These are phyloP conservation scores for Nothobranchius kuhntae DNA, from an alignment of 2,113 vertebrate genomes.

Conservation along the genomic window DNA sequence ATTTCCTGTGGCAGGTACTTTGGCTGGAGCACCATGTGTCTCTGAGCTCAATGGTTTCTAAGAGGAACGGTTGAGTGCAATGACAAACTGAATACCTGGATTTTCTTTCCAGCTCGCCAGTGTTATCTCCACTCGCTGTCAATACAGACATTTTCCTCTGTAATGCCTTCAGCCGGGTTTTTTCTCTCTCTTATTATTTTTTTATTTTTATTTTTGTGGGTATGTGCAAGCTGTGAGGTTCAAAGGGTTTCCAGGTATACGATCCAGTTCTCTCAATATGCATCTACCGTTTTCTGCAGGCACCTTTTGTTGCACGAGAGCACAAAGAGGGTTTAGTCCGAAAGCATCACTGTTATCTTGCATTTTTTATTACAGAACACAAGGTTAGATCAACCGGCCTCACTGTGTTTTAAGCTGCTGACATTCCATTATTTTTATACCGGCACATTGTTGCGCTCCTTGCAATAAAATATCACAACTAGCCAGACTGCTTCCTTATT, in stretches of 20 bases:
- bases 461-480: conserved; percentile 8
- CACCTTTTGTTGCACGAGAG: conserved; percentile 10
- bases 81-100: conserved; percentile 27
- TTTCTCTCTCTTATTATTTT: conserved; percentile 26
- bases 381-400: conserved; percentile 37
- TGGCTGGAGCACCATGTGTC: conserved; percentile 10
- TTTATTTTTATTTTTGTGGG: conserved; percentile 15
- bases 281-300: conserved; percentile 26
- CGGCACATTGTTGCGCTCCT: not conserved
- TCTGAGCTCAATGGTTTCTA: conserved; percentile 35
- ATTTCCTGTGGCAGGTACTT: conserved; percentile 17
- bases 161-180: conserved; percentile 38
- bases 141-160: conserved; percentile 30
- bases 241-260: conserved; percentile 43
- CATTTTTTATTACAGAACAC: conserved; percentile 30
- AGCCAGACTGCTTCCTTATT: conserved; percentile 10
- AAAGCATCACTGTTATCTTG: conserved; percentile 24
- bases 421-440: conserved; percentile 24
- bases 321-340: conserved; percentile 20
- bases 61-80: conserved; percentile 29
- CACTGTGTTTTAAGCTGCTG: not conserved
- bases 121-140: conserved; percentile 27
- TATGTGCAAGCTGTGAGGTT: conserved; percentile 29
- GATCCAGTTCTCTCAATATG: conserved; percentile 27
- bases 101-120: conserved; percentile 9